Conservation (phyloP, 2,797 vertebrate species). For the Diceros bicornis region DNA sequence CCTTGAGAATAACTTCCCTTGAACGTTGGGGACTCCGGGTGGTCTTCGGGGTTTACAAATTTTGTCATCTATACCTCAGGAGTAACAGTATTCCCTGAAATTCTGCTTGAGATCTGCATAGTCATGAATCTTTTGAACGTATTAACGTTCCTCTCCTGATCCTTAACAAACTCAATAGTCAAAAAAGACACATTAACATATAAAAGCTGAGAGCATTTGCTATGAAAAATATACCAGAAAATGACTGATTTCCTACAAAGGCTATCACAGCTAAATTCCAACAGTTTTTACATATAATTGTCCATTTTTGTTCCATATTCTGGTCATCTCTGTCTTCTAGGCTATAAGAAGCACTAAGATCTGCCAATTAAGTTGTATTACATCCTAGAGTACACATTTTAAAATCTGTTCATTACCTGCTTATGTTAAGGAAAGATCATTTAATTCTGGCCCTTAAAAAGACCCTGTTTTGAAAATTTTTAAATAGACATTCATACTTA, state of each 20-base stretch:
- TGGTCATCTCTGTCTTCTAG: not conserved
- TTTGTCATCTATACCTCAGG: not conserved
- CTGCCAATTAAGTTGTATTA: not conserved
- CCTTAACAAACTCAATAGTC: not conserved
- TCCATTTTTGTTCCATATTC: not conserved
- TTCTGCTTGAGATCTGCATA: not conserved
- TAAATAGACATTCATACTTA: not conserved
- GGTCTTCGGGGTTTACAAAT: not conserved
- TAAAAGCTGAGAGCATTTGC: not conserved
- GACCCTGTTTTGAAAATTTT: not conserved
- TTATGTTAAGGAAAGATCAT: not conserved
- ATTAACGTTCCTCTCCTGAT: not conserved
- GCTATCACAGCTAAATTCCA: not conserved
- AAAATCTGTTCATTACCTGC: not conserved
- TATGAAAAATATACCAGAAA: conserved; percentile 17
- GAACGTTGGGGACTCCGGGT: not conserved
- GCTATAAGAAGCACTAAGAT: not conserved
- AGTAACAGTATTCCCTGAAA: not conserved
- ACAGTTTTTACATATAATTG: not conserved
- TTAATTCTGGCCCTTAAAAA: conserved; percentile 9
- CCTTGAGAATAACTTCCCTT: not conserved
- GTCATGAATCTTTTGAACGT: not conserved
- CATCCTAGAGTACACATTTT: not conserved
- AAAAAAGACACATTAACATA: conserved; percentile 7
- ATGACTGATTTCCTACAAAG: not conserved